Conservation (phyloP, 2,113 vertebrate species). For the Syngnathoides biaculeatus region DNA sequence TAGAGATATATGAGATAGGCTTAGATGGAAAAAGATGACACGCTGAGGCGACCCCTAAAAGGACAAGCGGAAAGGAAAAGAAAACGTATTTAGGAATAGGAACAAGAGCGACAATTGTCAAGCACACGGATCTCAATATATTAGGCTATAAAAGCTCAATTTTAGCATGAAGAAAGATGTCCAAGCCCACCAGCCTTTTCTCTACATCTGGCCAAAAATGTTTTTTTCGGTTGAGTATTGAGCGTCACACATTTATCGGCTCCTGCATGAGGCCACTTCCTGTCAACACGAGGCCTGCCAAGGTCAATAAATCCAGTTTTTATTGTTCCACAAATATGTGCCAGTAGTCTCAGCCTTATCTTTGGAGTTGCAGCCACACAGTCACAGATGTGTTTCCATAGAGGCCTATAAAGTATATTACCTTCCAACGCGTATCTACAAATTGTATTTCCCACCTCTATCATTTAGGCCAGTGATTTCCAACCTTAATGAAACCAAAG, state of each 20-base stretch:
- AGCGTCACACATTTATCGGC: slow-evolving; percentile 26
- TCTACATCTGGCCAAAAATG: slow-evolving; percentile 1
- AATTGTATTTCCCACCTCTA: not conserved
- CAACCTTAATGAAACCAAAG: no score
- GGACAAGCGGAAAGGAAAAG: no score
- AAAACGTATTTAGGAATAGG: no score
- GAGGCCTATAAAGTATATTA: not conserved
- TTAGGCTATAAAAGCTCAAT: no score
- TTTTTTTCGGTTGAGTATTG: slow-evolving; percentile 1
- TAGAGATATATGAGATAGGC: no score
- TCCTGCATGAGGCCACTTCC: slow-evolving; percentile 16
- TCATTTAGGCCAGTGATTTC: no score
- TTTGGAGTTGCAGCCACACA: slow-evolving; percentile 23
- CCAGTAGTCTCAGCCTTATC: slow-evolving; percentile 34
- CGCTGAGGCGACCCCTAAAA: no score
- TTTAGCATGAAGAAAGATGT: not conserved
- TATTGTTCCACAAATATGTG: slow-evolving; percentile 29
- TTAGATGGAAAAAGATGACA: no score
- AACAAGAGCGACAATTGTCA: no score
- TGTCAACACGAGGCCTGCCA: slow-evolving; percentile 24
- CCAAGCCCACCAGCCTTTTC: not conserved
- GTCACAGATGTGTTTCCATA: not conserved
- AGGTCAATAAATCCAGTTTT: slow-evolving; percentile 40
- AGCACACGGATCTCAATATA: no score
- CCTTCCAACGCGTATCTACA: not conserved